phyloP scores from a whole-genome alignment of 1,140 invertebrate genomes.

The Scaptodrosophila lebanonensis region DNA sequence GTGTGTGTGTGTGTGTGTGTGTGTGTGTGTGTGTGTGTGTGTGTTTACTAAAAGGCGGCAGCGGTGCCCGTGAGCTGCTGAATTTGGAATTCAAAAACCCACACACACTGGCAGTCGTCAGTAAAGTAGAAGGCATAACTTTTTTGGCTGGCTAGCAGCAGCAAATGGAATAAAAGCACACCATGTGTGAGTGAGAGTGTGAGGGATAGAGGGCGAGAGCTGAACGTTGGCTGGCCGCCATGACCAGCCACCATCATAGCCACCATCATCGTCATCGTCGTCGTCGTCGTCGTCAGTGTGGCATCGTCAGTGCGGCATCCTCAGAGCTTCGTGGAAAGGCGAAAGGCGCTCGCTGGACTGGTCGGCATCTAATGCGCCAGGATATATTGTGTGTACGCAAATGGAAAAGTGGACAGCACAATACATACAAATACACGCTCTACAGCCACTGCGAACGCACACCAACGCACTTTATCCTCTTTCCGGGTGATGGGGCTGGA shows the following conservation, averaged over 20 bases:
- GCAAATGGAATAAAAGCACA: constrained; percentile 72
- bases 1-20: neutral
- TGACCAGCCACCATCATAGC: constrained; percentile 2
- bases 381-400: constrained; percentile 77
- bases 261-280: no score
- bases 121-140: constrained; percentile 67
- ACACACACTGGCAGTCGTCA: constrained; percentile 38
- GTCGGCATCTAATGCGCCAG: constrained; percentile 70
- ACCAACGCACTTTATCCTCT: no score
- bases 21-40: constrained; percentile 22
- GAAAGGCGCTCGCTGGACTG: constrained; percentile 1
- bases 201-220: neutral
- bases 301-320: no score
- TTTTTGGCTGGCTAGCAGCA: constrained; percentile 30
- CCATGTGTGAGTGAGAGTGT: constrained; percentile 32
- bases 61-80: constrained; percentile 45
- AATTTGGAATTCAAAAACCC: constrained; percentile 73
- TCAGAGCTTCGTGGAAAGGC: no score
- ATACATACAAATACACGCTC: constrained; percentile 42
- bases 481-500: no score
- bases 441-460: no score
- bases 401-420: constrained; percentile 74
- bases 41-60: constrained; percentile 24
- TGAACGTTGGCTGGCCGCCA: constrained; percentile 11
- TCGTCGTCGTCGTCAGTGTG: no score